phyloP scores from a whole-genome alignment of 2,888 invertebrate species.

The Seladonia tumulorum region DNA sequence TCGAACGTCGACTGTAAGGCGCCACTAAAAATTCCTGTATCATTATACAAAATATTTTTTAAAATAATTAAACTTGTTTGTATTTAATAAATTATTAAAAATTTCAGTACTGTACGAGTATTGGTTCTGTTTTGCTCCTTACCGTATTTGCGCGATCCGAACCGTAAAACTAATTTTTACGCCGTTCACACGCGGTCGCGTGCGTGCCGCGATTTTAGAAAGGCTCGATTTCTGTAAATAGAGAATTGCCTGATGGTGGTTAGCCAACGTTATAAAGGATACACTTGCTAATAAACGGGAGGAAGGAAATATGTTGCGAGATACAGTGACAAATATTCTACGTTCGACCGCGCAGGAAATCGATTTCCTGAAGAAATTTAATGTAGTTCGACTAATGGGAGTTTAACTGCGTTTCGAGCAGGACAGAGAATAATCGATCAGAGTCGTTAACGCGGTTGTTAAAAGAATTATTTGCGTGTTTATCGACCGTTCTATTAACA shows the following conservation, averaged over 20 bases:
- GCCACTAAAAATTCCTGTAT: too few species aligned
- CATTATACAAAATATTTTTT: too few species aligned
- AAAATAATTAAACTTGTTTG: too few species aligned
- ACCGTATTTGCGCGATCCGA: too few species aligned
- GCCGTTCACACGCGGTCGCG: neutral
- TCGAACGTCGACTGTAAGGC: too few species aligned
- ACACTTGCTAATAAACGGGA: constrained; percentile 39
- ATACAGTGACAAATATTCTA: constrained; percentile 9
- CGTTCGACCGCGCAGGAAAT: neutral
- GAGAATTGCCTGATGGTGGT: constrained; percentile 1
- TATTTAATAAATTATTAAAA: too few species aligned
- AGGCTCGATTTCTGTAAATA: constrained; percentile 1
- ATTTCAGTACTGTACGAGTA: too few species aligned
- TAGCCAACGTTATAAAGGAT: constrained; percentile 35
- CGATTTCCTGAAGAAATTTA: neutral
- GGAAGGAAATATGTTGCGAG: constrained; percentile 13
- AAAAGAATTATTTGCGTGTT: neutral
- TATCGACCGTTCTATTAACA: neutral
- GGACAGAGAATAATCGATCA: neutral
- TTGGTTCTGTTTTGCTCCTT: too few species aligned
- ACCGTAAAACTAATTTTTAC: neutral
- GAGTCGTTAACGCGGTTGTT: neutral
- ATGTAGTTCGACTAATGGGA: constrained; percentile 2
- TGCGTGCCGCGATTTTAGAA: neutral
- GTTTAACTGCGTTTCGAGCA: neutral